Base-by-base conservation (phyloP, 64 coral and sea anemone genomes). In the Montipora sp. region DNA sequence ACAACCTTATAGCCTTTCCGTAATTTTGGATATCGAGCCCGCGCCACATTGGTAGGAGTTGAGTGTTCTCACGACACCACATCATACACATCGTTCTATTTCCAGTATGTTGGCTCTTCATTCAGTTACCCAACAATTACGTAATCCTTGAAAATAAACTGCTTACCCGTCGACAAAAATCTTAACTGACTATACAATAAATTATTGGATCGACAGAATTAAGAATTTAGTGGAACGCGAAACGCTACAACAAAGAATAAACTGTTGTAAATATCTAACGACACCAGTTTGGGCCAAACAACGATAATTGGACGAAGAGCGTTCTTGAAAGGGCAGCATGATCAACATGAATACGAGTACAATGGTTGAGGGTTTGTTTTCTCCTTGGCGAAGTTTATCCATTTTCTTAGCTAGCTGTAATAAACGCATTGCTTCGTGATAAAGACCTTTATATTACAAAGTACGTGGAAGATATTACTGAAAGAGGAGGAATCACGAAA, bases 161-260 rank as follows among this genome's bases (percentile, higher is more conserved):
- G 5, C 5, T 71, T 5, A 71, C 19, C 0, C 68, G 68, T 23
- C 53, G 51, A 24, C 90, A 71, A 20, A 93, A 93, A 15, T 90
- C 66, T 36, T 48, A 23, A 49, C 87, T 96, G 15, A 93, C 80
- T 2, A 96, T 47, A 20, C 75, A 96, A 51, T 96, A 96, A 44
- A 96, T 76, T 23, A 93, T 5, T 0, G 95, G 95, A 68, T 96
- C 89, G 2, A 78, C 53, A 9, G 95, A 88, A 27, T 27, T 27
- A 27, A 5, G 95, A 93, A 53, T 93, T 93, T 5, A 91, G 49
- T 10, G 81, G 15, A 2, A 79, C 70, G 11, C 63, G 77, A 80
- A 96, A 15, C 19, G 90, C 53, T 8, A 82, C 36, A 5, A 90
- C 51, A 61, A 90, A 93, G n/a, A 90, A 76, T 2, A 96, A 24